A percentile compares a stretch with the other conserved stretches of the same genome.
phyloP scores from a whole-genome alignment of 2,888 invertebrate genomes.

The Sthenelais limicola region DNA sequence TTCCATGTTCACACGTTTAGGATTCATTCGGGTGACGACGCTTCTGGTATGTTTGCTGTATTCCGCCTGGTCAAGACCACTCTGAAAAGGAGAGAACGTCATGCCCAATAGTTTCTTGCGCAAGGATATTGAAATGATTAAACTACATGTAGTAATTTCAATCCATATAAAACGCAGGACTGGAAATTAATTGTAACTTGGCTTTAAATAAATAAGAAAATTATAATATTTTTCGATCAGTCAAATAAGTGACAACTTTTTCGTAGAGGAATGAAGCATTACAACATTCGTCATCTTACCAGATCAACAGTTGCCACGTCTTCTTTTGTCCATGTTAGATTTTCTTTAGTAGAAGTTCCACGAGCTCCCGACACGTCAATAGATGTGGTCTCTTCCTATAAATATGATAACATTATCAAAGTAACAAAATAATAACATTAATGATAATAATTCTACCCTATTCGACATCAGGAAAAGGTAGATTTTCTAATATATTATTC shows the following conservation, averaged over 20 bases:
- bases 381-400: conserved; percentile 60
- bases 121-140: too few species aligned
- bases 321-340: conserved; percentile 64
- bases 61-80: conserved; percentile 59
- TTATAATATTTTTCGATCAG: not conserved
- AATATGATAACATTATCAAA: too few species aligned
- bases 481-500: too few species aligned
- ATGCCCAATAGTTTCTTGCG: not conserved
- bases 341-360: conserved; percentile 59
- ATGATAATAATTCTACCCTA: too few species aligned
- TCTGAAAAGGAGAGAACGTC: not conserved
- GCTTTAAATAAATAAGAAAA: not conserved
- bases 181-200: too few species aligned
- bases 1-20: conserved; percentile 66
- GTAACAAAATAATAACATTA: too few species aligned
- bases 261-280: not conserved
- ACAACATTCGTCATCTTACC: not conserved
- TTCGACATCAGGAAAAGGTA: too few species aligned
- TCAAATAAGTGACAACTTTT: not conserved
- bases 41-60: conserved; percentile 66
- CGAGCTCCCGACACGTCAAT: conserved; percentile 61
- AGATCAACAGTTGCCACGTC: conserved; percentile 51
- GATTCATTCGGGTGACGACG: conserved; percentile 64
- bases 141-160: too few species aligned
- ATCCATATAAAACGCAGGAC: too few species aligned